Conservation (phyloP, 2,888 invertebrate species). For the Conchocele bisecta region DNA sequence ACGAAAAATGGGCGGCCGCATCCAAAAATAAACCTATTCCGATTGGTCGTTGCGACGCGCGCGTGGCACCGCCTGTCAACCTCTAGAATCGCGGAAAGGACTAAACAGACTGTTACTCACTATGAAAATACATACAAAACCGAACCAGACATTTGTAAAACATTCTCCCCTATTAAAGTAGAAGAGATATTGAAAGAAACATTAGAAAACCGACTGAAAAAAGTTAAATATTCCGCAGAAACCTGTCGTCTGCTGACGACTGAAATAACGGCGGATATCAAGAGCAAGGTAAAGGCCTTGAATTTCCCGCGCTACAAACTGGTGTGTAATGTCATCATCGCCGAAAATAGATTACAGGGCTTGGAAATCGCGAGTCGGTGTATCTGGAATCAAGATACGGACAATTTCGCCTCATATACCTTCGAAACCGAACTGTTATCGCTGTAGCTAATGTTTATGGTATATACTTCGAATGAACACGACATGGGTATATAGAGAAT, state of each 20-base stretch:
- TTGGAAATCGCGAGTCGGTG: slow-evolving; percentile 72
- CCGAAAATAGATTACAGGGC: slow-evolving; percentile 75
- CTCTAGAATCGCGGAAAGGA: slow-evolving; percentile 42
- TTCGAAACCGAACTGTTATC: slow-evolving; percentile 67
- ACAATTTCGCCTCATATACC: slow-evolving; percentile 73
- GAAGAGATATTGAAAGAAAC: slow-evolving; percentile 63
- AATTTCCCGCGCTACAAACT: slow-evolving; percentile 74
- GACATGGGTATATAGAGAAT: too few species aligned
- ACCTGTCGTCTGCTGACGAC: slow-evolving; percentile 64
- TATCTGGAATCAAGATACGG: slow-evolving; percentile 70
- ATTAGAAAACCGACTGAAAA: slow-evolving; percentile 60
- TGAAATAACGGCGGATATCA: slow-evolving; percentile 68
- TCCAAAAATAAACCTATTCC: slow-evolving; percentile 68
- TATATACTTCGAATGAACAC: slow-evolving; percentile 70
- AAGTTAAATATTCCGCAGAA: slow-evolving; percentile 66
- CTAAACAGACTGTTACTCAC: slow-evolving; percentile 32
- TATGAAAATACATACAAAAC: slow-evolving; percentile 75
- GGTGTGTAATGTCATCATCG: slow-evolving; percentile 72
- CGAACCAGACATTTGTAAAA: slow-evolving; percentile 65
- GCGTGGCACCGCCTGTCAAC: slow-evolving; percentile 71
- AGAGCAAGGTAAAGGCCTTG: slow-evolving; percentile 68
- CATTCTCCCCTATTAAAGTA: slow-evolving; percentile 65
- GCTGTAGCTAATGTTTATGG: slow-evolving; percentile 75
- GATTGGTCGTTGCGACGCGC: slow-evolving; percentile 68
- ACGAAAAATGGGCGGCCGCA: slow-evolving; percentile 26